Evolutionary conservation across 2,113 vertebrate species (phyloP), one percentile per base, ranked within the genome.

Genomic region (Equus quagga): DNA sequence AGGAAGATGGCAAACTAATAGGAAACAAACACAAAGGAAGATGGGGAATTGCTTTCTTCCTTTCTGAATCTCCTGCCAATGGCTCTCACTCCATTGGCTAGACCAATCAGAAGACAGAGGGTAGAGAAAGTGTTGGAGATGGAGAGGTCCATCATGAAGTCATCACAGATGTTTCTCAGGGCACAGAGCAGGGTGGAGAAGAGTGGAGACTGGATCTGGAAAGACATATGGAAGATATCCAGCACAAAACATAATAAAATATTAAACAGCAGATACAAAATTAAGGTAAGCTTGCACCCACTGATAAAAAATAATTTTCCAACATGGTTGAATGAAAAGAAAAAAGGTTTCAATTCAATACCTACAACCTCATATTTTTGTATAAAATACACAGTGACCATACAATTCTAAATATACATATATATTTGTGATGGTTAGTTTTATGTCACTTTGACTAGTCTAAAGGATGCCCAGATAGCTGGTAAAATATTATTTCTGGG

Each of bases 131-230:
- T 44, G 2, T 24, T 65, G 2, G 10, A 64, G 6, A 31, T 6
- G 0, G 3, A 15, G 60, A 56, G 8, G 8, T 54, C 18, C 51
- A 24, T 17, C 3, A 26, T 1, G 6, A 0, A 33, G 3, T 31
- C 5, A 0, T 24, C 72, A 36, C n/a, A 56, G 3, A 46, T 49
- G 65, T 69, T 17, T 46, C 5, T 12, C 6, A 41, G 15, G 46
- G 18, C 3, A 17, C 44, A 46, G 44, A 33, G 8, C 11, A 72
- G 13, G 2, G 6, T 46, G 11, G 14, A 19, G 51, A 23, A 24
- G 17, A 13, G 18, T 33, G 7, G 26, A 49, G 28, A 49, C 3
- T 56, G 13, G 3, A 21, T 75, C 56, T 8, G 8, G n/a, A n/a
- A 17, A 97, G 13, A 24, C 4, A 6, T 49, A 21, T 24, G 19